Conservation (phyloP, 2,888 invertebrate species). For the Anoplius nigerrimus region DNA sequence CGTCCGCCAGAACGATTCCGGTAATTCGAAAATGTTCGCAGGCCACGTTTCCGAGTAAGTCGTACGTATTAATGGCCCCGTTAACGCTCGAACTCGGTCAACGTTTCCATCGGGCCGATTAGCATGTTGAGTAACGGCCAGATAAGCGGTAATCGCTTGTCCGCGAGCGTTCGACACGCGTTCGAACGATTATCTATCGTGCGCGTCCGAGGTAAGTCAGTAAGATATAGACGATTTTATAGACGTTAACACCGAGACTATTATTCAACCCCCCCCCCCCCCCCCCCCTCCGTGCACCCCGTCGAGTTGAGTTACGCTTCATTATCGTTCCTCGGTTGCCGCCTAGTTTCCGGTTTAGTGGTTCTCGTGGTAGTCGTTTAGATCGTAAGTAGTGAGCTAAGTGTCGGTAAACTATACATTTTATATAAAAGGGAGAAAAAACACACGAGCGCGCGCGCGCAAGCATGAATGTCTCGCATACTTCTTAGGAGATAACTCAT, state of each 20-base stretch:
- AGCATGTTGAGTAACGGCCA: no score
- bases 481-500: constrained; percentile 34
- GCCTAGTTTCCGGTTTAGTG: constrained; percentile 35
- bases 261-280: not conserved
- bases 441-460: no score
- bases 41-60: no score
- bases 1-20: no score
- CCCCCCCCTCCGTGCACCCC: constrained; percentile 11
- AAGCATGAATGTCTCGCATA: constrained; percentile 48
- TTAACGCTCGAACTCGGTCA: no score
- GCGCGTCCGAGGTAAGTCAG: constrained; percentile 10
- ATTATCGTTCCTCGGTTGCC: constrained; percentile 1
- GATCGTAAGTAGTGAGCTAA: constrained; percentile 41
- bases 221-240: constrained; percentile 4
- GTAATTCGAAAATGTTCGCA: no score
- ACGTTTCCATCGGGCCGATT: no score
- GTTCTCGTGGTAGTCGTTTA: constrained; percentile 39
- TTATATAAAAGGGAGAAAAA: constrained; percentile 32
- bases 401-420: constrained; percentile 40
- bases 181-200: not conserved
- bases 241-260: constrained; percentile 1
- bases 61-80: no score
- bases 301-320: constrained; percentile 3
- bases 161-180: constrained; percentile 4
- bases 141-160: no score